Base-by-base conservation (phyloP, 2,113 vertebrate species). In the Emydura subglobosa region DNA sequence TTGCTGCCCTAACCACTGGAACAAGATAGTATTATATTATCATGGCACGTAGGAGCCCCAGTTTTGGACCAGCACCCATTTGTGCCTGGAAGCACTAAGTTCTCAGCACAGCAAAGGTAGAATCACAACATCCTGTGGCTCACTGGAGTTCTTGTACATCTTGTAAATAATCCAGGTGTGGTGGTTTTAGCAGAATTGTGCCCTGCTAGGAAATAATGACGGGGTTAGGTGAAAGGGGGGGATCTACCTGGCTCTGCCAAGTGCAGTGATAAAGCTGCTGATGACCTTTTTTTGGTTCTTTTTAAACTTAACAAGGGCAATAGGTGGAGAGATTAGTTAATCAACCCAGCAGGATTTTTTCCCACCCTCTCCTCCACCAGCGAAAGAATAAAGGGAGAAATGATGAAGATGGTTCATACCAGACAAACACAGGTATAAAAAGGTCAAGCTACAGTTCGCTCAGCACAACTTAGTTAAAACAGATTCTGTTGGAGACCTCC, bases 401-500 rank as follows among this genome's bases (percentile, higher is more conserved):
- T n/a, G 19, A 87, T 61, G 91, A 91, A 85, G 92, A 95, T 94
- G 85, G 92, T 92, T 97, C 91, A 96, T 91, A 89, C 34, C 31
- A 39, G 91, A 83, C 81, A 96, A 96, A 94, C 54, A 94, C 88
- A 96, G 90, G 79, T 72, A 55, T 59, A 47, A 78, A 91, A 87
- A 94, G 88, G 87, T 94, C 91, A 49, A 93, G 95, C 94, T 89
- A 83, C 61, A 57, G 86, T 80, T 95, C 78, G 54, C 83, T 92
- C 87, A 97, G 96, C 27, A 49, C 8, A 94, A 86, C 72, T 94
- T 91, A 95, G 96, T 97, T 96, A 94, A 96, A 96, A 80, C 29
- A 80, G 83, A 34, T 72, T 54, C 82, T 81, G n/a, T 29, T 93
- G 88, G 82, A 96, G n/a, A 51, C 82, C 39, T 39, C 89, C 86